Evolutionary conservation across 2,888 invertebrate species (phyloP).

Genomic region (Oligia latruncula): DNA sequence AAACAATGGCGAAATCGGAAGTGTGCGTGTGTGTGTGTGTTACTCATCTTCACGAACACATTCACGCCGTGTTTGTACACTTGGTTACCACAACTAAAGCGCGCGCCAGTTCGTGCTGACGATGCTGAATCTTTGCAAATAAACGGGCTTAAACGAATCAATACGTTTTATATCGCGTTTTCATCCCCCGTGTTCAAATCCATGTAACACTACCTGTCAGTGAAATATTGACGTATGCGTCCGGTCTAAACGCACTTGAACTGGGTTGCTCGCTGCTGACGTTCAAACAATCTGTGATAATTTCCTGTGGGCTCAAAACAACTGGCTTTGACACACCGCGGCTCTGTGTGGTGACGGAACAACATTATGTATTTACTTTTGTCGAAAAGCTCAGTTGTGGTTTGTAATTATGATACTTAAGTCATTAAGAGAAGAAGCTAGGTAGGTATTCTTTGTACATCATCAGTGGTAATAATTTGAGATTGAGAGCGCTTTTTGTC

Average conservation of each 20-base stretch:
- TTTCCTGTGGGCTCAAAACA: conserved; percentile 64
- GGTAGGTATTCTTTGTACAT: background rate
- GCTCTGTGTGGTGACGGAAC: conserved; percentile 45
- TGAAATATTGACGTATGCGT: conserved; percentile 19
- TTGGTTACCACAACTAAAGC: too few species aligned
- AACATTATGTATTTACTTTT: conserved; percentile 50
- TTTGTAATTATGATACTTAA: conserved; percentile 10
- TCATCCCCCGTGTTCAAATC: background rate
- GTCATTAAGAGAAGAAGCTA: background rate
- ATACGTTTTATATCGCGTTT: background rate
- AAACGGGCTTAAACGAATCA: background rate
- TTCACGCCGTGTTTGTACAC: too few species aligned
- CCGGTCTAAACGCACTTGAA: conserved; percentile 22
- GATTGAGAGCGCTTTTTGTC: too few species aligned
- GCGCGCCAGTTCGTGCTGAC: too few species aligned
- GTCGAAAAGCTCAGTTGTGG: conserved; percentile 5
- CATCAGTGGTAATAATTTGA: too few species aligned
- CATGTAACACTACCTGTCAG: background rate
- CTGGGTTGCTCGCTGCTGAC: conserved; percentile 45
- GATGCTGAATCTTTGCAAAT: background rate
- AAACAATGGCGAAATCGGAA: too few species aligned
- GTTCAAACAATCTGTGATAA: conserved; percentile 64
- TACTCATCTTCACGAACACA: too few species aligned
- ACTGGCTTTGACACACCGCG: conserved; percentile 52
- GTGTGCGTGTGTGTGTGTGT: too few species aligned